Percentiles rank a stretch among this genome's conserved stretches.
phyloP scores from a whole-genome alignment of 1,140 invertebrate genomes.

The Latrodectus geometricus region DNA sequence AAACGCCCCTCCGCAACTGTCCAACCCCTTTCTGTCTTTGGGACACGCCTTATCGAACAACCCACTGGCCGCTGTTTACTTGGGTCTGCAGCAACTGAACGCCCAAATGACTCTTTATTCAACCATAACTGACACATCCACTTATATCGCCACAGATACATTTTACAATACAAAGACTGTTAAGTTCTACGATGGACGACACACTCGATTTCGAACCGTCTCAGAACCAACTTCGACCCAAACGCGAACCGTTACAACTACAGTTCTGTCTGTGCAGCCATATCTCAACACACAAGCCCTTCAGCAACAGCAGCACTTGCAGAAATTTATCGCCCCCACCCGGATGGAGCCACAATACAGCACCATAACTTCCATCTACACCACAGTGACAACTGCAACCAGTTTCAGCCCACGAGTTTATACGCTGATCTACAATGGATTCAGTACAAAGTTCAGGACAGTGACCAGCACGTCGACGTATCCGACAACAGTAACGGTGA shows the following conservation, averaged over 20 bases:
- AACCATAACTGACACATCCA: slow-evolving; percentile 64
- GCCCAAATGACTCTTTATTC: slow-evolving; percentile 62
- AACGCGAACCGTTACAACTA: slow-evolving; percentile 64
- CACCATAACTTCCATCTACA: slow-evolving; percentile 63
- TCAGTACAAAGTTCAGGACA: slow-evolving; percentile 66
- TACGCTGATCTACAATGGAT: slow-evolving; percentile 66
- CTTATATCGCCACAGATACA: slow-evolving; percentile 65
- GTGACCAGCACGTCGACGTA: slow-evolving; percentile 64
- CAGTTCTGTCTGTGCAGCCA: slow-evolving; percentile 64
- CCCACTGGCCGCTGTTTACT: slow-evolving; percentile 60
- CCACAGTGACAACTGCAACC: slow-evolving; percentile 64
- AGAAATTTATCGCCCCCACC: slow-evolving; percentile 60
- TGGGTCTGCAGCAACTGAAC: slow-evolving; percentile 62
- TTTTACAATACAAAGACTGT: slow-evolving; percentile 66
- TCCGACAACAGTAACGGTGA: slow-evolving; percentile 64
- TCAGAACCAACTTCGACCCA: slow-evolving; percentile 64
- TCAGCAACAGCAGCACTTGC: slow-evolving; percentile 62
- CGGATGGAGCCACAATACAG: slow-evolving; percentile 29
- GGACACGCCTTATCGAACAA: slow-evolving; percentile 59
- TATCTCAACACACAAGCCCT: slow-evolving; percentile 62
- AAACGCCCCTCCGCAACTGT: slow-evolving; percentile 4
- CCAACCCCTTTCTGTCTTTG: slow-evolving; percentile 56
- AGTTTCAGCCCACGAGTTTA: slow-evolving; percentile 64
- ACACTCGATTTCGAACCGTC: slow-evolving; percentile 64
- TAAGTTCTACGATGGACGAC: slow-evolving; percentile 66